phyloP scores from a whole-genome alignment of 2,113 vertebrate genomes.

The Diglossa brunneiventris region DNA sequence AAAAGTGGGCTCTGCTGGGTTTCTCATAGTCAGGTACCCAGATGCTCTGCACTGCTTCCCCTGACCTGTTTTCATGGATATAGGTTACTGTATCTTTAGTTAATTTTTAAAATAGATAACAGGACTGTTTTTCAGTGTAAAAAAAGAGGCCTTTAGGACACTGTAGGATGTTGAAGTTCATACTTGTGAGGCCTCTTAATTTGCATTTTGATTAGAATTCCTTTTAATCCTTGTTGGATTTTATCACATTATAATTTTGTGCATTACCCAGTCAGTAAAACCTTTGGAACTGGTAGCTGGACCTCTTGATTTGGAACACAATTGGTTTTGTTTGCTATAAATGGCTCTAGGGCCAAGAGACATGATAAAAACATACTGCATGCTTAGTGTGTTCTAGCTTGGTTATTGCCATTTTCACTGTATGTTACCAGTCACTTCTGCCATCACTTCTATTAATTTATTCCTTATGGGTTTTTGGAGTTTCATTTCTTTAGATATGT shows the following conservation, averaged over 20 bases:
- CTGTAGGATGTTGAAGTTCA: background rate
- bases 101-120: background rate
- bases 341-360: background rate
- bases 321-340: background rate
- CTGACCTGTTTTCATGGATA: background rate
- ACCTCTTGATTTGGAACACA: background rate
- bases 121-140: background rate
- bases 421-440: background rate
- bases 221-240: background rate
- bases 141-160: background rate
- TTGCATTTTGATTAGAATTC: background rate
- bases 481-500: background rate
- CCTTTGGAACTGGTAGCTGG: background rate
- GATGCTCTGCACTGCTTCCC: background rate
- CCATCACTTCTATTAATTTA: background rate
- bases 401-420: background rate
- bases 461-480: background rate
- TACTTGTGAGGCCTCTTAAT: background rate
- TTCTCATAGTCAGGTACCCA: background rate
- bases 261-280: background rate
- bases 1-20: background rate
- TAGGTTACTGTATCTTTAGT: background rate
- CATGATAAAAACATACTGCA: background rate
- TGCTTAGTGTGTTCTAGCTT: background rate
- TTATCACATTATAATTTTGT: background rate